Base-by-base conservation (phyloP, 2,797 vertebrate species). In the Staurois parvus region DNA sequence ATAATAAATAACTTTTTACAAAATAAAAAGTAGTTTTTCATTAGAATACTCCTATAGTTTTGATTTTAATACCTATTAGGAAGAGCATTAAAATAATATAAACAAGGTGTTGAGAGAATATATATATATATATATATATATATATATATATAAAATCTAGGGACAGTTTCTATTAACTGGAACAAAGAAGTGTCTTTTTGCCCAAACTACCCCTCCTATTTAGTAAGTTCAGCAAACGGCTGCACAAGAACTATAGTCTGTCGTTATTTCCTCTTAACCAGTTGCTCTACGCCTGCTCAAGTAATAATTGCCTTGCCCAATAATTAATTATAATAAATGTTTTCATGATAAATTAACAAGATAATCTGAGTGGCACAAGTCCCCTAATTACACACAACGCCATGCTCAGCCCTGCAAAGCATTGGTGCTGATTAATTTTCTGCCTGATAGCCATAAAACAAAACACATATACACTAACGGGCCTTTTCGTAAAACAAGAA, bases 241-340 rank as follows among this genome's bases (percentile, higher is more conserved):
- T 95, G 85, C 76, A 90, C 91, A 85, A 88, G 88, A 86, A 88
- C 88, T 88, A 92, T 97, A 98, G 98, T 97, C 97, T 98, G 97
- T 97, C 97, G 95, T 94, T 92, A 91, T 86, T 87, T 82, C 85
- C 89, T 91, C 94, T 92, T 93, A 89, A 97, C 95, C 95, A 96
- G 96, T 97, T 95, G 95, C 94, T 92, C 90, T 91, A 91, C 94
- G 94, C 92, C 91, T 96, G 94, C 93, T 97, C 96, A 92, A 45
- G 96, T 97, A 96, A 96, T 96, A 96, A 97, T 96, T 94, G 96
- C 93, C 94, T 93, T 91, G 93, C 94, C 94, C 93, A 89, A 94
- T 91, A 96, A 96, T 97, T 96, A 96, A 98, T 97, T 97, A 96
- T 95, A 94, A 96, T 96, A 95, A 96, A 97, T 97, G 94, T 96